Percentiles rank a stretch among this genome's conserved stretches.
phyloP scores from a whole-genome alignment of 2,888 invertebrate species.

The Caenorhabditis japonica region DNA sequence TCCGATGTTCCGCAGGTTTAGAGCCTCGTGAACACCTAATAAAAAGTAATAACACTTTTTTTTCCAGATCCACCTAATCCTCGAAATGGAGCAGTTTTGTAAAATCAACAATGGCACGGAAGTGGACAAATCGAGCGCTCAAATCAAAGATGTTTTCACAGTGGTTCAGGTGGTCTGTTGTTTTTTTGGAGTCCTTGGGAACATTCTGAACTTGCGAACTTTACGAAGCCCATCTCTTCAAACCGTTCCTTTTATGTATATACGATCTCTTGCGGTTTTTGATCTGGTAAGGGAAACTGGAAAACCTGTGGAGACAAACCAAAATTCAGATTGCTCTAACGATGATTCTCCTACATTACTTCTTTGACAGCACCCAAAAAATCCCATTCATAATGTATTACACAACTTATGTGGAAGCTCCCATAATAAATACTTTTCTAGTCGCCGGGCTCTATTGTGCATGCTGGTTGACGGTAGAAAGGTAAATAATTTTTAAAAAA shows the following conservation, averaged over 20 bases:
- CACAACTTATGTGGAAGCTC: conserved; percentile 84
- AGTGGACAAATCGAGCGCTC: conserved; percentile 5
- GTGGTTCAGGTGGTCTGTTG: conserved; percentile 59
- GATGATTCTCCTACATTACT: conserved; percentile 46
- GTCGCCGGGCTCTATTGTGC: conserved; percentile 76
- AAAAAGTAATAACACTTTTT: not conserved
- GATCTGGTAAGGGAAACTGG: conserved; percentile 81
- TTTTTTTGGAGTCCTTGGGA: conserved; percentile 82
- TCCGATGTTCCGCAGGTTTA: too few species aligned
- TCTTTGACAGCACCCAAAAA: conserved; percentile 29
- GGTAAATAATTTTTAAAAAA: too few species aligned
- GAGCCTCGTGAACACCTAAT: too few species aligned
- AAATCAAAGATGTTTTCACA: conserved; percentile 35
- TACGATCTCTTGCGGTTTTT: conserved; percentile 85
- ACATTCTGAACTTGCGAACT: conserved; percentile 86
- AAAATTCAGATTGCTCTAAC: conserved; percentile 42
- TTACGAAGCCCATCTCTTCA: conserved; percentile 86
- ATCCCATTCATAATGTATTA: conserved; percentile 80
- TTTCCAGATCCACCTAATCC: conserved; percentile 36
- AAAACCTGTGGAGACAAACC: not conserved
- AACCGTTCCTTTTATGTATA: conserved; percentile 87
- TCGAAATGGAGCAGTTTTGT: conserved; percentile 53
- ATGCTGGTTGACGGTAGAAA: conserved; percentile 73
- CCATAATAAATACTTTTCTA: conserved; percentile 83
- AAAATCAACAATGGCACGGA: conserved; percentile 20